Conservation (phyloP, 1,140 invertebrate genomes). For the Sycophaga agraensis region DNA sequence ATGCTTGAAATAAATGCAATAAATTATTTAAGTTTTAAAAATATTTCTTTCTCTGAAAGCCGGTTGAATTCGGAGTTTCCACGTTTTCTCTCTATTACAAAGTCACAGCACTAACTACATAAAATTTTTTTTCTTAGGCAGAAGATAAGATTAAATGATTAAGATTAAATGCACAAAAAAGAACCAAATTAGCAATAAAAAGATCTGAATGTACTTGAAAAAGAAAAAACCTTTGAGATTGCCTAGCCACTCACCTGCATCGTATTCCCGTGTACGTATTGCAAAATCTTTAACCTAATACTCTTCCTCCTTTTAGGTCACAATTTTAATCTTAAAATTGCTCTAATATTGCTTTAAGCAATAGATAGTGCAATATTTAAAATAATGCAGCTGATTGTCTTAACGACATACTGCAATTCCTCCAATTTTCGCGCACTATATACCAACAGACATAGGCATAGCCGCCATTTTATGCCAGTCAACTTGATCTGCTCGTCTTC, state of each 20-base stretch:
- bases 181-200: not conserved
- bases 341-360: not conserved
- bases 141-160: too few relatives aligned
- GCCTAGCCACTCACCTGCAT: conserved; percentile 55
- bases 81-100: conserved; percentile 49
- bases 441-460: conserved; percentile 42
- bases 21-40: conserved; percentile 38
- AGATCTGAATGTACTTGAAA: conserved; percentile 22
- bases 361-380: conserved; percentile 12
- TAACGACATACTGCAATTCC: conserved; percentile 44
- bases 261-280: conserved; percentile 52
- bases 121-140: not conserved
- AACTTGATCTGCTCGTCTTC: conserved; percentile 41
- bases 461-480: conserved; percentile 53
- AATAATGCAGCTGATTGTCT: conserved; percentile 27
- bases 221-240: conserved; percentile 29
- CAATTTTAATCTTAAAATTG: not conserved
- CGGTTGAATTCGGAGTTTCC: conserved; percentile 39
- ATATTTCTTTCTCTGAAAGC: conserved; percentile 26
- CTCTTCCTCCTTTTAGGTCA: not conserved
- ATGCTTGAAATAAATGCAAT: conserved; percentile 17
- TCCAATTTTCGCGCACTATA: conserved; percentile 50
- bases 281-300: conserved; percentile 34
- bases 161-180: not conserved
- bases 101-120: conserved; percentile 42